Percentiles rank a stretch among this genome's conserved stretches.
These are phyloP conservation scores for Sturmia bella DNA, from an alignment of 2,888 invertebrate genomes.

Conservation along the genomic window DNA sequence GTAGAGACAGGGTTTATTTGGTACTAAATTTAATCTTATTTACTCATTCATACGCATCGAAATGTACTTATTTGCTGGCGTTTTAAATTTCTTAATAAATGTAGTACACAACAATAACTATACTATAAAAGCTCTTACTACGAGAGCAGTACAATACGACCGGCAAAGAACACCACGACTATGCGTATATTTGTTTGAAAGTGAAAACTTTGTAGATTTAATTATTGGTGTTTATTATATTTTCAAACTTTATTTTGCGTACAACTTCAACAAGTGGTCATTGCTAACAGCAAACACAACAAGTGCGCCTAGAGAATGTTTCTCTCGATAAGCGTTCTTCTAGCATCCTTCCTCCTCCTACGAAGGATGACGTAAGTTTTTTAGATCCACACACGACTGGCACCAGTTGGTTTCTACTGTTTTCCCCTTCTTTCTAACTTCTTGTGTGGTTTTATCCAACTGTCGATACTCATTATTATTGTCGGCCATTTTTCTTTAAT, in stretches of 20 bases:
- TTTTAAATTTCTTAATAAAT: too few relatives aligned
- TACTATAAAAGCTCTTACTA: too few relatives aligned
- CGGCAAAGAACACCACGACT: not conserved
- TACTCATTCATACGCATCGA: too few relatives aligned
- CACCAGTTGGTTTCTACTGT: constrained; percentile 54
- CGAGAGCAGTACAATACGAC: too few relatives aligned
- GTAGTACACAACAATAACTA: too few relatives aligned
- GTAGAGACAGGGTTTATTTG: too few relatives aligned
- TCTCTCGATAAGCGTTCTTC: constrained; percentile 29
- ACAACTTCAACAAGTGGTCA: not conserved
- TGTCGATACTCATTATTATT: constrained; percentile 54
- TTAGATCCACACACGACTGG: constrained; percentile 24
- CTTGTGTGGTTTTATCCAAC: not conserved
- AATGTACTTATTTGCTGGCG: too few relatives aligned
- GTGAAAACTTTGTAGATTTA: not conserved
- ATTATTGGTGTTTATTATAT: constrained; percentile 53
- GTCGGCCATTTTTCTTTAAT: constrained; percentile 39
- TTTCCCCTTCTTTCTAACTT: constrained; percentile 5
- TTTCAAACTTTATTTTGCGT: not conserved
- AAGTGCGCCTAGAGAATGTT: constrained; percentile 24
- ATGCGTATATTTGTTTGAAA: not conserved
- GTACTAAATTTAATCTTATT: too few relatives aligned
- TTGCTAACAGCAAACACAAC: not conserved
- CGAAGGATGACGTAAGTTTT: too few relatives aligned
- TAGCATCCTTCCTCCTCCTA: not conserved